phyloP scores from a whole-genome alignment of 2,113 vertebrate species.

The Cryptotis parvus region DNA sequence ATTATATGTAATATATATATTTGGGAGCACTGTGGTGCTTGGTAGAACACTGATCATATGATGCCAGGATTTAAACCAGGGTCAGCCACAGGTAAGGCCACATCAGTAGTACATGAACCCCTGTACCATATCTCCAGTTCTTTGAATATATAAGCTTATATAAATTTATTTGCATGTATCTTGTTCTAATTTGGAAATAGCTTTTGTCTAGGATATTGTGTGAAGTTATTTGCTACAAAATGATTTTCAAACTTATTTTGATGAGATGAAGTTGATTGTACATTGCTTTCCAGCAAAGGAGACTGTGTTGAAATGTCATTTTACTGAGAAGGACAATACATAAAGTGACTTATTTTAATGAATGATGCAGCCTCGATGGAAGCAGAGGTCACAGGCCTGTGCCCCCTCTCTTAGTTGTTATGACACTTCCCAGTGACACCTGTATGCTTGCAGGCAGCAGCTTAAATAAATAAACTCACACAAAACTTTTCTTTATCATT shows the following conservation, averaged over 20 bases:
- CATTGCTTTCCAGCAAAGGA: not conserved
- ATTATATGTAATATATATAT: too few relatives aligned
- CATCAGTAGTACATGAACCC: too few relatives aligned
- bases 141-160: not conserved
- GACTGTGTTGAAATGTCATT: not conserved
- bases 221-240: not conserved
- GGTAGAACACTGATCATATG: too few relatives aligned
- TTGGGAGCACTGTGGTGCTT: too few relatives aligned
- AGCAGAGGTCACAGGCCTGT: not conserved
- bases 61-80: too few relatives aligned
- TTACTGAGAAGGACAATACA: not conserved
- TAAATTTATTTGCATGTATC: not conserved
- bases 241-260: not conserved
- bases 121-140: too few relatives aligned
- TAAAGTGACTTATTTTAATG: not conserved
- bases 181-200: constrained; percentile 36
- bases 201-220: not conserved
- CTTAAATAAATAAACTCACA: not conserved
- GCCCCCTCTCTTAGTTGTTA: not conserved
- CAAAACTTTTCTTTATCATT: not conserved
- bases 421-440: too few relatives aligned
- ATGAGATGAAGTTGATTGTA: not conserved
- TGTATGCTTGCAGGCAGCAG: too few relatives aligned
- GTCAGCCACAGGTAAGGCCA: too few relatives aligned
- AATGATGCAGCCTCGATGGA: not conserved